A percentile compares a stretch with the other conserved stretches of the same genome.
Conservation (phyloP, 2,888 invertebrate species). For the Suillia variegata region DNA sequence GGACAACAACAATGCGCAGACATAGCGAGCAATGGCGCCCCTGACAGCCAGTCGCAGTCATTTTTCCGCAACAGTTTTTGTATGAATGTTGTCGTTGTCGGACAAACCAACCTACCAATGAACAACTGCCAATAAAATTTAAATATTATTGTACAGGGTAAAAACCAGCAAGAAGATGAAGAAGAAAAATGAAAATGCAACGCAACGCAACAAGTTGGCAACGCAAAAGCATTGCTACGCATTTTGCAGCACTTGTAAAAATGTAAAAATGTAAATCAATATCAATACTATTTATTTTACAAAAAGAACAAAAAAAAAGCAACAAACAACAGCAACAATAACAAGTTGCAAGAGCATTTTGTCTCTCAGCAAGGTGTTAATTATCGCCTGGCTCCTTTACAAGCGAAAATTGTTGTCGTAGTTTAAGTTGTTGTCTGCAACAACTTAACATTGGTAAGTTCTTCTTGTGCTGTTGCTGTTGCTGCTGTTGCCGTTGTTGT, state of each 20-base stretch:
- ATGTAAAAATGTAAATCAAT: neutral
- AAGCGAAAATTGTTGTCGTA: neutral
- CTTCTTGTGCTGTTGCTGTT: neutral
- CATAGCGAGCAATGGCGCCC: neutral
- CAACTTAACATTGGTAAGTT: too few species aligned
- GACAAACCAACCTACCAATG: too few species aligned
- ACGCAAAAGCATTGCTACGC: neutral
- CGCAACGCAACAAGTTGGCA: neutral
- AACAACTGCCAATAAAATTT: neutral
- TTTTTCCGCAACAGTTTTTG: neutral
- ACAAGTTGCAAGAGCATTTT: constrained; percentile 24
- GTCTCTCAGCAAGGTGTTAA: constrained; percentile 45
- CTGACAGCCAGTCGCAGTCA: neutral
- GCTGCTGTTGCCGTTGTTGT: constrained; percentile 33
- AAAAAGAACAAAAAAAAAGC: constrained; percentile 1
- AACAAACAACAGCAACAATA: constrained; percentile 25
- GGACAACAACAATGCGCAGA: neutral
- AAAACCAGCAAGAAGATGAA: too few species aligned
- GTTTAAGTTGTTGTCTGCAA: constrained; percentile 12
- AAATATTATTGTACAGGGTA: too few species aligned
- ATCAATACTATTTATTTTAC: neutral
- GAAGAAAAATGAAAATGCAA: neutral
- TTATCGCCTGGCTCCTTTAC: constrained; percentile 45
- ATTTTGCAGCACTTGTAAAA: too few species aligned
- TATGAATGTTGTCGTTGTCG: too few species aligned